A percentile compares a stretch with the other conserved stretches of the same genome.
Evolutionary conservation across 2,113 vertebrate genomes (phyloP).

Genomic region (Corydoras maculifer): DNA sequence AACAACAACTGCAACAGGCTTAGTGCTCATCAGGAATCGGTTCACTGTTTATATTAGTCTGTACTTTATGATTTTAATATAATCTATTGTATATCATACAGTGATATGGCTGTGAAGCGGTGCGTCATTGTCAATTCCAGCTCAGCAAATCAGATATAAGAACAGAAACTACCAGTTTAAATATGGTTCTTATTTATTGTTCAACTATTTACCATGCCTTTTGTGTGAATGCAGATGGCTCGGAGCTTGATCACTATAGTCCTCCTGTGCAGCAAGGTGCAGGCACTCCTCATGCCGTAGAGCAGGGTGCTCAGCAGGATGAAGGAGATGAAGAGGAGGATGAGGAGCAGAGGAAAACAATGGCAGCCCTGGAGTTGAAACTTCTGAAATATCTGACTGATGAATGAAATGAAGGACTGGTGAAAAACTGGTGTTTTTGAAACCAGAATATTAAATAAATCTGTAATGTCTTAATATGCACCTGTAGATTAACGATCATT

Average conservation of each 20-base stretch:
- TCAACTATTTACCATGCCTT: not conserved
- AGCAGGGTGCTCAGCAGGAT: conserved; percentile 55
- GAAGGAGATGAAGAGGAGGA: conserved; percentile 52
- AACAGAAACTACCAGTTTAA: too few relatives aligned
- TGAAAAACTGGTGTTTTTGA: not conserved
- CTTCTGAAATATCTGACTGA: conserved; percentile 64
- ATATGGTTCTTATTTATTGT: too few relatives aligned
- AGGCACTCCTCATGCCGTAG: conserved; percentile 37
- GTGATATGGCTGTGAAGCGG: too few relatives aligned
- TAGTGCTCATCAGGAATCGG: too few relatives aligned
- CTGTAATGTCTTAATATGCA: not conserved
- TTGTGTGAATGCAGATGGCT: conserved; percentile 41
- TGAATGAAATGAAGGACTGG: conserved; percentile 41
- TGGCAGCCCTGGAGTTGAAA: conserved; percentile 62
- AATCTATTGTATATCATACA: too few relatives aligned
- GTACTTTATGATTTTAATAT: too few relatives aligned
- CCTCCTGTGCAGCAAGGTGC: conserved; percentile 8
- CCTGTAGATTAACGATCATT: not conserved
- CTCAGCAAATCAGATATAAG: too few relatives aligned
- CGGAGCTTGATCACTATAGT: conserved; percentile 33
- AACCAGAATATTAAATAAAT: not conserved
- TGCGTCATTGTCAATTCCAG: too few relatives aligned
- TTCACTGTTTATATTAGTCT: too few relatives aligned
- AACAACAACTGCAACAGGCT: too few relatives aligned
- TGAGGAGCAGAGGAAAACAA: conserved; percentile 60